Base-by-base conservation (phyloP, 2,797 vertebrate species). In the Tapera naevia region DNA sequence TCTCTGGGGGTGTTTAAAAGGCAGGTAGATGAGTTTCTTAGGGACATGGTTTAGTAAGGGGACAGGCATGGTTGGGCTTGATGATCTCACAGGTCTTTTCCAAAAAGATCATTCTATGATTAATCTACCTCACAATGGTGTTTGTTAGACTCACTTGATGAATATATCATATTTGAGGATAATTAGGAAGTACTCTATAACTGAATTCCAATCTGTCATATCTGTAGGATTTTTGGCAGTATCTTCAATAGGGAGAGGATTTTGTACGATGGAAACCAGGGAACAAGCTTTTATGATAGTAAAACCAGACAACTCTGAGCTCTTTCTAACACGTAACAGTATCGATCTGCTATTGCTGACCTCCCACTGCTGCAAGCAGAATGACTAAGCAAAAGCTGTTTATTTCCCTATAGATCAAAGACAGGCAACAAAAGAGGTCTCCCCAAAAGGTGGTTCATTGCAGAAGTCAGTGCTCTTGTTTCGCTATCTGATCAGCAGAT, bases 401-500 rank as follows among this genome's bases (percentile, higher is more conserved):
- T 95, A 30, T 94, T 96, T 93, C 81, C 80, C 82, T 58, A 19
- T 2, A 90, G 86, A 97, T 97, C 96, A 97, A 96, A 96, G 95
- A 50, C 23, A 86, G 32, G 54, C 46, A 39, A 96, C 94, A 96
- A 96, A 96, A 94, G 89, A 95, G 54, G 71, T 86, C 7, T 14
- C 72, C 80, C 88, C 45, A 67, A 95, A 95, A 95, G 92, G 94
- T 95, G 92, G 88, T 96, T 96, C 87, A 43, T 69, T 91, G 89
- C 86, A 97, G 95, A 96, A 95, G 92, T 82, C 94, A 94, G 95
- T 10, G 82, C 96, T 98, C 97, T 97, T 98, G 97, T 98, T 98
- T 97, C 97, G 80, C 97, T 97, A 97, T 98, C 97, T 97, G 98
- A 98, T 98, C 98, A 98, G 97, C 97, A 98, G 98, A 98, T 98